Conservation (phyloP, 2,888 invertebrate species). For the Coleophora flavipennella region DNA sequence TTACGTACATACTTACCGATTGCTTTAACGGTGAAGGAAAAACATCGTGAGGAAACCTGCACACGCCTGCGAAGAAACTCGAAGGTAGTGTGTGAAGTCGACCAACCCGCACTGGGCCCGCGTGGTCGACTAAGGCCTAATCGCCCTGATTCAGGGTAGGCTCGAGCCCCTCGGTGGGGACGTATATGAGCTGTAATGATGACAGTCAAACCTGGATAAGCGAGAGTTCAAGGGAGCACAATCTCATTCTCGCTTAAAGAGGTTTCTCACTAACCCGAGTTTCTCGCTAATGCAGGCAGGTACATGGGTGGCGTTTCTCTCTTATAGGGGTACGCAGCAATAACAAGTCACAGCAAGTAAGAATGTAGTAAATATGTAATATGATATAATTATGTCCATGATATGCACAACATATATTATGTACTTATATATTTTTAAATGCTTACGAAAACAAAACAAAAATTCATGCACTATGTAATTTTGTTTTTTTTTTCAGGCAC, state of each 20-base stretch:
- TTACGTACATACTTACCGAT: no score
- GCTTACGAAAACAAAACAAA: constrained; percentile 6
- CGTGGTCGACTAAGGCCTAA: no score
- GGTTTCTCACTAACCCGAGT: constrained; percentile 11
- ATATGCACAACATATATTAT: constrained; percentile 1
- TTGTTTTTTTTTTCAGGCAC: constrained; percentile 9
- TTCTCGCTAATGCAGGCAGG: constrained; percentile 13
- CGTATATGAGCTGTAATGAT: no score
- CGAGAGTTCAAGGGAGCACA: constrained; percentile 10
- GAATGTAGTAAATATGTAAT: constrained; percentile 5
- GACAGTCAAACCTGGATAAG: constrained; percentile 13
- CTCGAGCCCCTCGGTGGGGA: no score
- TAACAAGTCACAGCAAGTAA: constrained; percentile 9
- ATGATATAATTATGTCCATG: constrained; percentile 3
- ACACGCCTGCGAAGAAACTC: no score
- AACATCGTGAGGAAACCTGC: no score
- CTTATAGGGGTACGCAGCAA: constrained; percentile 9
- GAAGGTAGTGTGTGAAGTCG: no score
- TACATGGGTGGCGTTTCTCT: constrained; percentile 13
- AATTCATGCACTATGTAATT: constrained; percentile 13
- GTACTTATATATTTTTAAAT: neutral
- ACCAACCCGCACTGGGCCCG: no score
- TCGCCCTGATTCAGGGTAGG: no score
- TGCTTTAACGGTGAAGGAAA: no score
- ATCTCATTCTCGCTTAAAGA: constrained; percentile 11